These are phyloP conservation scores for Torymus tubicola DNA, from an alignment of 2,888 invertebrate genomes.

Conservation along the genomic window DNA sequence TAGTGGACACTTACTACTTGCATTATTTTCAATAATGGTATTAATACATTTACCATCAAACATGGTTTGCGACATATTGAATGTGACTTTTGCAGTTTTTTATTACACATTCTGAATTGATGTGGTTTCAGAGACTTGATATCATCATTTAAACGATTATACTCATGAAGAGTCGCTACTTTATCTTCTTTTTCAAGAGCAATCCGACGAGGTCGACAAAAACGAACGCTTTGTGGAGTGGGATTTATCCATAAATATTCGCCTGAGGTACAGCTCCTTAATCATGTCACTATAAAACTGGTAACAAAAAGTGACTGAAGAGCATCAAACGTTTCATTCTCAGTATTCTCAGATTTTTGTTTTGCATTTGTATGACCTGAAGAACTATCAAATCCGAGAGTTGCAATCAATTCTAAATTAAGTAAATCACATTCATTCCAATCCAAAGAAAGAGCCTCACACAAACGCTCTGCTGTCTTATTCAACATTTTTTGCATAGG, in stretches of 20 bases:
- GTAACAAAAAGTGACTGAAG: conserved; percentile 17
- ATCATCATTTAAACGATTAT: conserved; percentile 17
- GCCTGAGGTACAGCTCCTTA: neutral
- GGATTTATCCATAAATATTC: conserved; percentile 9
- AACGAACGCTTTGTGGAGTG: no score
- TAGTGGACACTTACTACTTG: conserved; percentile 6
- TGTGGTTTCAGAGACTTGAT: conserved; percentile 3
- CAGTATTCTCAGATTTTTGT: neutral
- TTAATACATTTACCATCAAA: no score
- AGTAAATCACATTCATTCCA: neutral
- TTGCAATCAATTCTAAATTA: neutral
- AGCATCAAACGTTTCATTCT: neutral
- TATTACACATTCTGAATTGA: conserved; percentile 9
- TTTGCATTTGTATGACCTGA: neutral
- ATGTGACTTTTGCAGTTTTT: conserved; percentile 12
- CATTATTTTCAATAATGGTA: conserved; percentile 24
- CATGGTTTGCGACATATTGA: conserved; percentile 15
- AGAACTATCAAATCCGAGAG: conserved; percentile 8
- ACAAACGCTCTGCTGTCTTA: neutral
- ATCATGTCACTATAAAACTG: conserved; percentile 1
- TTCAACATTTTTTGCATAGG: neutral
- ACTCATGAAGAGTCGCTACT: neutral
- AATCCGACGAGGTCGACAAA: conserved; percentile 15
- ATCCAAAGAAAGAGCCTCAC: neutral
- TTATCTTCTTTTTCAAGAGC: conserved; percentile 29